Evolutionary conservation across 2,113 vertebrate genomes (phyloP).

Genomic region (Sphaerodactylus townsendi): DNA sequence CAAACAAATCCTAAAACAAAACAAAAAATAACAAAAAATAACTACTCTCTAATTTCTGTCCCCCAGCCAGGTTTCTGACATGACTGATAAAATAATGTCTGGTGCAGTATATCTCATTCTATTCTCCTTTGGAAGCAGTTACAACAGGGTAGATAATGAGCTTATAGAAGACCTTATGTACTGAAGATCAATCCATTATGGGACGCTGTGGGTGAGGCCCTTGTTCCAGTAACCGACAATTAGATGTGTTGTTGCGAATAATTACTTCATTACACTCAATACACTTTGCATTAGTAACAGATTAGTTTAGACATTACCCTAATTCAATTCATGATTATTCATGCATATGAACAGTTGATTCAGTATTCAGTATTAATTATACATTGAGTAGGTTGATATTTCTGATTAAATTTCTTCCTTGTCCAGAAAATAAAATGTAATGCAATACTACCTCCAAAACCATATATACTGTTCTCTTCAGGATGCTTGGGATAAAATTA

Average conservation of each 20-base stretch:
- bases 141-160: conserved; percentile 46
- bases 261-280: background rate
- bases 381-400: background rate
- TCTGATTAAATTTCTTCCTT: background rate
- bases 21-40: no score
- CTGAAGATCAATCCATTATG: background rate
- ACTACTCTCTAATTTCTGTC: no score
- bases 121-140: conserved; percentile 45
- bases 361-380: conserved; percentile 5
- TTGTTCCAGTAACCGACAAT: background rate
- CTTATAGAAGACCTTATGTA: conserved; percentile 29
- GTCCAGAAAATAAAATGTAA: background rate
- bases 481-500: background rate
- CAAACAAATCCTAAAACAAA: no score
- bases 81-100: conserved; percentile 56
- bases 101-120: conserved; percentile 47
- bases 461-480: background rate
- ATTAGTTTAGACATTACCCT: conserved; percentile 17
- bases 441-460: background rate
- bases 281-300: conserved; percentile 15
- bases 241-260: background rate
- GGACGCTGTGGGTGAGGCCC: no score
- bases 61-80: no score
- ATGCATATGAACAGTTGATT: conserved; percentile 14
- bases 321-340: conserved; percentile 21